phyloP scores from a whole-genome alignment of 1,140 invertebrate genomes.

The Scaptomyza pallida region DNA sequence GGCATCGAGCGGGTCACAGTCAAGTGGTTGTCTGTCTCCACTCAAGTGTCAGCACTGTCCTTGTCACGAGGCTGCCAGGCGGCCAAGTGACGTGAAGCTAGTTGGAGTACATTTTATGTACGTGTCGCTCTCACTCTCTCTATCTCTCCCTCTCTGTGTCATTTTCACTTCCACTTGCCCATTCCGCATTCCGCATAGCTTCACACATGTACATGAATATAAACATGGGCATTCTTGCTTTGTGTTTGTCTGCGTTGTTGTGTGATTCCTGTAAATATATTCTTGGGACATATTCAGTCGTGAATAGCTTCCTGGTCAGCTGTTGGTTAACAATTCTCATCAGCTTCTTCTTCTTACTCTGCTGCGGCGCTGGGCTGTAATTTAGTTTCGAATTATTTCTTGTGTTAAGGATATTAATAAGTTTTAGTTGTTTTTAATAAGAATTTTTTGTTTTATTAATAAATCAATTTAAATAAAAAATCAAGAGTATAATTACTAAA shows the following conservation, averaged over 20 bases:
- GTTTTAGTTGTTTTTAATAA: too few relatives aligned
- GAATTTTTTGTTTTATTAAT: too few relatives aligned
- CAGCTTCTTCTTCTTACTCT: not conserved
- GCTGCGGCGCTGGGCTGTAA: not conserved
- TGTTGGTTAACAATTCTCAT: slow-evolving; percentile 2
- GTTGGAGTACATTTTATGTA: slow-evolving; percentile 6
- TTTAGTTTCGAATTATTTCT: not conserved
- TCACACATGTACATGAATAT: slow-evolving; percentile 24
- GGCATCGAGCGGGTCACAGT: slow-evolving; percentile 59
- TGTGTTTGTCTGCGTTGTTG: slow-evolving; percentile 9
- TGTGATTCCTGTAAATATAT: slow-evolving; percentile 14
- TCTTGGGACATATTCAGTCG: slow-evolving; percentile 2
- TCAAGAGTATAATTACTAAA: too few relatives aligned
- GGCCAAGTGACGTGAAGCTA: slow-evolving; percentile 21
- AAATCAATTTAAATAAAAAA: too few relatives aligned
- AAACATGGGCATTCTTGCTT: not conserved
- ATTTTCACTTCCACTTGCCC: slow-evolving; percentile 25
- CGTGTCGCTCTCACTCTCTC: too few relatives aligned
- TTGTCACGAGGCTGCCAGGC: slow-evolving; percentile 29
- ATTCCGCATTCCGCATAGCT: slow-evolving; percentile 21
- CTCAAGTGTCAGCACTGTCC: slow-evolving; percentile 72
- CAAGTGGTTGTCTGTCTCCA: slow-evolving; percentile 77
- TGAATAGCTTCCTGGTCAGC: slow-evolving; percentile 4
- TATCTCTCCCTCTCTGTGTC: slow-evolving; percentile 6
- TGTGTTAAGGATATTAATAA: not conserved